Conservation (phyloP, 2,797 vertebrate species). For the Buceros bicornis region DNA sequence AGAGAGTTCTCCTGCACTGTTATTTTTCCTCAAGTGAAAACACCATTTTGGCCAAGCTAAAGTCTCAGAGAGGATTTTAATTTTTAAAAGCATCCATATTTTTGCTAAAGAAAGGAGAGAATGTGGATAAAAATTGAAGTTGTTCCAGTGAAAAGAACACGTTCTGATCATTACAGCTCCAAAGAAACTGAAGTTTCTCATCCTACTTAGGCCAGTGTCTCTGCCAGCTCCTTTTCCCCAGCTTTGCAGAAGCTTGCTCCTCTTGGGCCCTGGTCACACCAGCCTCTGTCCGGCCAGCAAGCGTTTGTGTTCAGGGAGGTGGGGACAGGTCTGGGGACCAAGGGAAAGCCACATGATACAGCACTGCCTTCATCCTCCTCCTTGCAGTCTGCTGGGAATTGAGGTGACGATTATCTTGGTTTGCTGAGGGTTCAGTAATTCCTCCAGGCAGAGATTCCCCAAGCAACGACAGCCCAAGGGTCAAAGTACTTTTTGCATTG, state of each 20-base stretch:
- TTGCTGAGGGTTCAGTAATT: slow-evolving; percentile 42
- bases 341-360: not conserved
- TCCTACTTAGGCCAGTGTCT: not conserved
- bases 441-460: slow-evolving; percentile 2
- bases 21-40: not conserved
- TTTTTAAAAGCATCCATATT: not conserved
- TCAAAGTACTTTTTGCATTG: not conserved
- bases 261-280: not conserved
- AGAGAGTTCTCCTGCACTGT: not conserved
- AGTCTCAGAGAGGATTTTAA: not conserved
- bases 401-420: not conserved
- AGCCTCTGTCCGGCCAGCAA: not conserved
- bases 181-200: not conserved
- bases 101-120: not conserved
- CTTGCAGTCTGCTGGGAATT: not conserved
- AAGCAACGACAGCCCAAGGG: not conserved
- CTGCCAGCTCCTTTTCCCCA: not conserved
- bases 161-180: not conserved
- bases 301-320: not conserved
- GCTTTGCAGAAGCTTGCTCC: not conserved
- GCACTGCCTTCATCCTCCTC: not conserved
- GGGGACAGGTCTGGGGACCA: not conserved
- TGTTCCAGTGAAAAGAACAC: accelerated
- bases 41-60: not conserved
- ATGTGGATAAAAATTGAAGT: not conserved